Conservation (phyloP, 2,113 vertebrate species). For the Scomber scombrus region DNA sequence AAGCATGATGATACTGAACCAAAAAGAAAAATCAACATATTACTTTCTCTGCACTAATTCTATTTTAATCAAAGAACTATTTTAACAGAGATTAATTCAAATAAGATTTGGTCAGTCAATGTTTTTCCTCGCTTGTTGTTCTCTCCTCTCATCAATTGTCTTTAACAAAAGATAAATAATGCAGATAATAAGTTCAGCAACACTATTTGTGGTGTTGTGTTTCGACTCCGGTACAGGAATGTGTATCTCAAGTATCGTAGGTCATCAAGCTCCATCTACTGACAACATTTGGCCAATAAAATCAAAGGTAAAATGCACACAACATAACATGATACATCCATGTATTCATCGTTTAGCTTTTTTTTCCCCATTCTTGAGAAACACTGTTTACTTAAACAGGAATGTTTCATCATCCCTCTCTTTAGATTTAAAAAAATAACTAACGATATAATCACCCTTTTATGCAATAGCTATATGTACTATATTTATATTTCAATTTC, state of each 20-base stretch:
- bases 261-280: slow-evolving; percentile 69
- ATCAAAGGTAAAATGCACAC: slow-evolving; percentile 11
- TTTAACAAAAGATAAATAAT: background rate
- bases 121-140: background rate
- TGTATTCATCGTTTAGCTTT: background rate
- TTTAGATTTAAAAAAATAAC: background rate
- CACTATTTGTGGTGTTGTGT: slow-evolving; percentile 4
- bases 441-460: background rate
- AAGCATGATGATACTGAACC: slow-evolving; percentile 33
- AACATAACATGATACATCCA: background rate
- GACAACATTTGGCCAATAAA: slow-evolving; percentile 30
- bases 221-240: background rate
- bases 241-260: slow-evolving; percentile 36
- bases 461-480: background rate
- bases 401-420: background rate
- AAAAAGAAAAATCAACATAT: background rate
- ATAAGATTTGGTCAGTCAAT: background rate
- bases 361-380: background rate
- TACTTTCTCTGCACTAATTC: background rate
- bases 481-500: background rate
- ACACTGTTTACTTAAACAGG: background rate
- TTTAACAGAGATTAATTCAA: background rate
- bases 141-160: background rate
- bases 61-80: background rate
- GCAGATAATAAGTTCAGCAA: background rate